These are phyloP conservation scores for Caerostris extrusa DNA, from an alignment of 1,140 invertebrate species.

Conservation along the genomic window DNA sequence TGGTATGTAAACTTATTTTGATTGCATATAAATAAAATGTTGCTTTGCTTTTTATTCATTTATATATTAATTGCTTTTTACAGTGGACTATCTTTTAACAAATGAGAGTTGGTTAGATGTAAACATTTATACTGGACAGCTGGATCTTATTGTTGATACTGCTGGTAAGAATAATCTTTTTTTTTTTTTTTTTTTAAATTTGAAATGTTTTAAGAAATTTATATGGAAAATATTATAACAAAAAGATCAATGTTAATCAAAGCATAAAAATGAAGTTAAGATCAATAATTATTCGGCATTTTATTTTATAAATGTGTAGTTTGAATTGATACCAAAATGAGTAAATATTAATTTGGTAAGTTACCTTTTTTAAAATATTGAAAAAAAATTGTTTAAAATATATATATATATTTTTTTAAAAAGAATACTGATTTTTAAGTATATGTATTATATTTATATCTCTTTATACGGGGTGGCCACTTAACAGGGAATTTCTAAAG, in stretches of 20 bases:
- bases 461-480: too few relatives aligned
- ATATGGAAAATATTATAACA: not conserved
- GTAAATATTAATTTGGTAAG: too few relatives aligned
- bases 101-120: conserved; percentile 87
- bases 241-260: not conserved
- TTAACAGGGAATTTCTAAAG: too few relatives aligned
- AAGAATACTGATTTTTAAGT: too few relatives aligned
- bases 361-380: too few relatives aligned
- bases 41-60: too few relatives aligned
- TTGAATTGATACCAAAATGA: too few relatives aligned
- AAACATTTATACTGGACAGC: conserved; percentile 87
- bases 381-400: too few relatives aligned
- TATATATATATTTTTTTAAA: too few relatives aligned
- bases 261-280: not conserved
- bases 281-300: not conserved
- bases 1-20: conserved; percentile 83
- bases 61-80: conserved; percentile 71
- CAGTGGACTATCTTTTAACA: conserved; percentile 82
- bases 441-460: too few relatives aligned
- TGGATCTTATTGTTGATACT: conserved; percentile 88
- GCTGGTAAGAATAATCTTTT: conserved; percentile 82
- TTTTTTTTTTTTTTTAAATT: not conserved
- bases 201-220: not conserved
- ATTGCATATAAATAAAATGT: too few relatives aligned
- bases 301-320: too few relatives aligned